Evolutionary conservation across 2,888 invertebrate genomes (phyloP), one percentile per base, ranked within the genome.

Genomic region (Odontothrips loti): DNA sequence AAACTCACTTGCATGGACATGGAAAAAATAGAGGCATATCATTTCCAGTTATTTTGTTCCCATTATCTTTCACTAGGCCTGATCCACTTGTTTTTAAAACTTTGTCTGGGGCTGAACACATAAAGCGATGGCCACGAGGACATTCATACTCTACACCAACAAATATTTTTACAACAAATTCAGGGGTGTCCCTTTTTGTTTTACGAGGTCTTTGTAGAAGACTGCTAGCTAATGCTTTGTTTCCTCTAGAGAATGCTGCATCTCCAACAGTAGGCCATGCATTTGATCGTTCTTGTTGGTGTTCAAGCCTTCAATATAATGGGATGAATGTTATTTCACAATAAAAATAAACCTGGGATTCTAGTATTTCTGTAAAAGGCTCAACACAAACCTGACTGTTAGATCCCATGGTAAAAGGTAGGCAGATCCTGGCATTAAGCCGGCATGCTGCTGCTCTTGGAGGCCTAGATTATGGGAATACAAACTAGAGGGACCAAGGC

Each of bases 61-160:
- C 97, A 84, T 92, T 94, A 84, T 95, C 95, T 86, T 94, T 94
- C 20, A 93, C 92, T 83, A 93, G 91, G 29, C 93, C 92, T n/a
- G 87, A 86, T 84, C 90, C 92, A 27, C 93, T 91, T 2, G 94
- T 94, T 86, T 92, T 93, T 82, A 96, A 89, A 82, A 96, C 92
- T 84, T 93, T 93, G 86, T 96, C 96, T 9, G 96, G 95, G 0
- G 93, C 92, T 51, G 95, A 94, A 88, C 96, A 93, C 93, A 98
- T 96, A 87, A 96, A 96, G 81, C 97, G 91, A 87, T 99, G 98
- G n/a, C 99, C 99, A n/a, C 96, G 88, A 0, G 95, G 94, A 87
- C 99, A 99, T 88, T 99, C 99, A 87, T 98, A 99, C 87, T 99
- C 99, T 85, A 96, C 93, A 0, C 99, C 99, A 82, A 99, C 92